These are phyloP conservation scores for Cantharis flavilabris DNA, from an alignment of 2,888 invertebrate genomes.

Conservation along the genomic window DNA sequence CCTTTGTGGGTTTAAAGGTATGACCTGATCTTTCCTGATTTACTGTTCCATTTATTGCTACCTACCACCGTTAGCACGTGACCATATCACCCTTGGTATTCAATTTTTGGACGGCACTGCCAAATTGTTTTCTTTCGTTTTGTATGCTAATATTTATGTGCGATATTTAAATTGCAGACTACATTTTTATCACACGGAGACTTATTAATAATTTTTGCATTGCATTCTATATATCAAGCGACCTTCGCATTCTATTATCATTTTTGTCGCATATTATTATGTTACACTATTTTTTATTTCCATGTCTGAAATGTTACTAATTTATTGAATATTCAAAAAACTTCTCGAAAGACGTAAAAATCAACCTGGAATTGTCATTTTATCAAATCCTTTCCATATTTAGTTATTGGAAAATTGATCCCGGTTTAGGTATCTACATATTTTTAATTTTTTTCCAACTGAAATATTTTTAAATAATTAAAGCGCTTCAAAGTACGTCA, in stretches of 20 bases:
- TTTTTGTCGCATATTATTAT: background rate
- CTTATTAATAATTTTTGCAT: background rate
- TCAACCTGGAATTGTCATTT: background rate
- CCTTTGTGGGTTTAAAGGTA: conserved; percentile 13
- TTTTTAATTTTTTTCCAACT: background rate
- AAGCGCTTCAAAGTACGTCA: background rate
- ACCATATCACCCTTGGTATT: background rate
- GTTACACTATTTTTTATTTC: background rate
- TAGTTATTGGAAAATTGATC: background rate
- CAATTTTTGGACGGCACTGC: background rate
- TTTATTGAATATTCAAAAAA: background rate
- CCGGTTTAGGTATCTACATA: background rate
- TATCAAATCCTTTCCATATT: background rate
- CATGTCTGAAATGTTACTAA: background rate
- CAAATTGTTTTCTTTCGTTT: background rate
- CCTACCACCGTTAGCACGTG: conserved; percentile 14
- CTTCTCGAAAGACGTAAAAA: background rate
- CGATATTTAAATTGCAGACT: background rate
- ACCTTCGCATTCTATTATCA: background rate
- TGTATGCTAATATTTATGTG: background rate
- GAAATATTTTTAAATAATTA: background rate
- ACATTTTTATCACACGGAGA: background rate
- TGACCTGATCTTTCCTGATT: conserved; percentile 14
- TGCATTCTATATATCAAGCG: background rate
- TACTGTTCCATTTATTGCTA: conserved; percentile 12